Conservation (phyloP, 2,888 invertebrate species). For the Drosophila borealis region DNA sequence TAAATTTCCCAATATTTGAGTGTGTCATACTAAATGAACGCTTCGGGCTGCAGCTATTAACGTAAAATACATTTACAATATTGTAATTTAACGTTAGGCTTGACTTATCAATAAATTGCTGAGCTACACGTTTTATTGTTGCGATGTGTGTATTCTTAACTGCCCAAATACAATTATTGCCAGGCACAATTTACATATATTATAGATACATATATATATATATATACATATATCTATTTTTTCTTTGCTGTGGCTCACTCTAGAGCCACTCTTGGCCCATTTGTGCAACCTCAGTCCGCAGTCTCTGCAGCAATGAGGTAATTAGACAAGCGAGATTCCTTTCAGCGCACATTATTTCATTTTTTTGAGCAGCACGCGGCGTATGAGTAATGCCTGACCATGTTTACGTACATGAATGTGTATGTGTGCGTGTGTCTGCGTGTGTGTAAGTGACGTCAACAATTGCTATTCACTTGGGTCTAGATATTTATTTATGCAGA, state of each 20-base stretch:
- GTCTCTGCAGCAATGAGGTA: conserved; percentile 16
- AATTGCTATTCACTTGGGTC: conserved; percentile 25
- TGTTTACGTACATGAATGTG: background rate
- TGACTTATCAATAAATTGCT: background rate
- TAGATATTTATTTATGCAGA: conserved; percentile 33
- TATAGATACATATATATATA: too few relatives aligned
- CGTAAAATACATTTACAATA: background rate
- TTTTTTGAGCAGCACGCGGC: conserved; percentile 41
- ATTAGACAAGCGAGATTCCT: conserved; percentile 37
- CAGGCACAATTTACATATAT: too few relatives aligned
- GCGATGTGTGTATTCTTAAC: too few relatives aligned
- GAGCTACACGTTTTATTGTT: background rate
- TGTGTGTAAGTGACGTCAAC: conserved; percentile 49
- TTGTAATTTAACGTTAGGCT: background rate
- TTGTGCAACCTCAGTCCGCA: background rate
- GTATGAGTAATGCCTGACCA: conserved; percentile 58
- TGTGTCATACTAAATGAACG: conserved; percentile 2
- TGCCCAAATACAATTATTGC: too few relatives aligned
- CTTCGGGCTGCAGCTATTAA: background rate
- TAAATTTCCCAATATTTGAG: background rate
- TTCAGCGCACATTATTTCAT: conserved; percentile 48
- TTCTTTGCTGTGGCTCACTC: too few relatives aligned
- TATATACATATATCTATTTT: too few relatives aligned
- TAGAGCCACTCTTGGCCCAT: background rate
- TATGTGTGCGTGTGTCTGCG: background rate